Conservation (phyloP, 2,797 vertebrate genomes). For the Pyrrhura leucotis region DNA sequence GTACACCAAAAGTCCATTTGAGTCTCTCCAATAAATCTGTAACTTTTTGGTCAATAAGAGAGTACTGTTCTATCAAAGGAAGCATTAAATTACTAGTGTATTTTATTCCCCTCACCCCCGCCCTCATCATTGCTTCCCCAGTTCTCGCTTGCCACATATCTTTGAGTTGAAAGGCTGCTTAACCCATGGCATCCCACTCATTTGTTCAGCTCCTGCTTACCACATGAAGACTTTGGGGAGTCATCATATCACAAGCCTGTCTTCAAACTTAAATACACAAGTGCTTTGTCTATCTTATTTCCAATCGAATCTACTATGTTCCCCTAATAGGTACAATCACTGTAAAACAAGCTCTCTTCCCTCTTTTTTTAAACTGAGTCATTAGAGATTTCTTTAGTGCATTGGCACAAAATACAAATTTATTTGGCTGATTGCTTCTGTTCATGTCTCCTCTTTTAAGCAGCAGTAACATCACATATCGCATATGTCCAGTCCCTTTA, state of each 20-base stretch:
- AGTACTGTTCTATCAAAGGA: background rate
- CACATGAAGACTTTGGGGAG: conserved; percentile 5
- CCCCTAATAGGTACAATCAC: conserved; percentile 20
- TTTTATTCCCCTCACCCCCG: background rate
- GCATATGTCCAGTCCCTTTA: background rate
- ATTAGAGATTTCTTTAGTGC: conserved; percentile 31
- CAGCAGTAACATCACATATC: background rate
- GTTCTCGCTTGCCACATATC: background rate
- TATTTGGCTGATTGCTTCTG: conserved; percentile 22
- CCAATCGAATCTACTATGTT: background rate
- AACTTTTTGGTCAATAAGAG: conserved; percentile 12
- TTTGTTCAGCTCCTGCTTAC: background rate
- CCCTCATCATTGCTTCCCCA: background rate
- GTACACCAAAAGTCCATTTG: background rate
- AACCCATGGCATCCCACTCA: background rate
- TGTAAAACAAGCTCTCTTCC: conserved; percentile 31
- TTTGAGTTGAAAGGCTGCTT: conserved; percentile 25
- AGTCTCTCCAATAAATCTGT: background rate
- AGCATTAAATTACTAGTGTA: background rate
- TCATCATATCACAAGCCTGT: background rate
- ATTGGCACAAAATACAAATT: conserved; percentile 3
- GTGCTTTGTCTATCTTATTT: conserved; percentile 42
- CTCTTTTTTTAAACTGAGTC: background rate
- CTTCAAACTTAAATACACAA: conserved; percentile 14
- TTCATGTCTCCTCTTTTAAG: background rate